Percentiles rank a stretch among this genome's conserved stretches.
phyloP scores from a whole-genome alignment of 2,888 invertebrate species.

The Dermolepida albohirtum region DNA sequence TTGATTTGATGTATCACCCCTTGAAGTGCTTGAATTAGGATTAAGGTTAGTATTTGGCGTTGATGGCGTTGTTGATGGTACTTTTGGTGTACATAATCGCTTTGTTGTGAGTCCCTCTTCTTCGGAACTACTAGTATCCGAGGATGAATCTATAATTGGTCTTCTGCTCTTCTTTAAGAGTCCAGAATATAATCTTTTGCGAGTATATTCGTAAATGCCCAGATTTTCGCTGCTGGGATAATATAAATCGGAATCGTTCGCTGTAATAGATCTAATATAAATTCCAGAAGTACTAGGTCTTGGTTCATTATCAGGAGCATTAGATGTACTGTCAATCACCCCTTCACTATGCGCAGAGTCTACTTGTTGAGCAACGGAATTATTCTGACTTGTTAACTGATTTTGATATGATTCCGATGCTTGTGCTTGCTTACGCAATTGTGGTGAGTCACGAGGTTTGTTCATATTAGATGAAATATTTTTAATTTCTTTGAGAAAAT shows the following conservation, averaged over 20 bases:
- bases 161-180: conserved; percentile 53
- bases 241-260: background rate
- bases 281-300: conserved; percentile 36
- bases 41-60: conserved; percentile 2
- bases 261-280: conserved; percentile 3
- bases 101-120: conserved; percentile 46
- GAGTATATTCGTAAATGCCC: conserved; percentile 25
- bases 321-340: background rate
- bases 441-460: too few relatives aligned
- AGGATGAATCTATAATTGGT: conserved; percentile 53
- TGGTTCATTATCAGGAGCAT: background rate
- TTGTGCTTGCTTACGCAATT: too few relatives aligned
- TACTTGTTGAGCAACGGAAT: too few relatives aligned
- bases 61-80: conserved; percentile 4
- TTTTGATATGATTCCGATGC: too few relatives aligned
- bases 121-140: conserved; percentile 57
- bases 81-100: conserved; percentile 26
- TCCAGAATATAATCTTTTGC: conserved; percentile 54
- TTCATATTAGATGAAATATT: too few relatives aligned
- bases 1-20: background rate
- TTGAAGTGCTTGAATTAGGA: background rate
- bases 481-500: too few relatives aligned
- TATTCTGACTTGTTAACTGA: too few relatives aligned
- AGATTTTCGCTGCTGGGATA: conserved; percentile 15
- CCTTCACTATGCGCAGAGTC: background rate